Base-by-base conservation (phyloP, 2,888 invertebrate genomes). In the Tupiocoris notatus region DNA sequence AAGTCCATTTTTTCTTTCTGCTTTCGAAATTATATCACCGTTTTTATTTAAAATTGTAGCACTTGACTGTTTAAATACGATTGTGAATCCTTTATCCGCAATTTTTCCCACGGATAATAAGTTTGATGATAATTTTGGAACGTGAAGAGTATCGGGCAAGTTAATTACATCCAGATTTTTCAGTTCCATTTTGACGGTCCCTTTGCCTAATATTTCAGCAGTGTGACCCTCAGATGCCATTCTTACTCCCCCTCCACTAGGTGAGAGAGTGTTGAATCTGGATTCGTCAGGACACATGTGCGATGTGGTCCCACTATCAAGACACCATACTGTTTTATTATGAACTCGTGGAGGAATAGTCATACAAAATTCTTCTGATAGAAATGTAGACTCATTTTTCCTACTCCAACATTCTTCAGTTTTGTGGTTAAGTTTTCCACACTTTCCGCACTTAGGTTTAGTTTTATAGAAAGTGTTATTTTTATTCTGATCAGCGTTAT, bases 91-190 rank as follows among this genome's bases (percentile, higher is more conserved):
- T 61, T 61, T 61, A 65, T 65, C 39, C 21, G 65, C 18, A 23
- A 39, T 39, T 23, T 65, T 65, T 65, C 65, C 23, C 2, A 61
- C 61, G 18, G 61, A 61, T 20, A 61, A 20, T 61, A 61, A 61
- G 9, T 61, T 61, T 61, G 61, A 20, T 61, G 3, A 17, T 20
- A 61, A 61, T 2, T 61, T 61, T 61, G 61, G 61, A 12, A 61
- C 61, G n/a, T 17, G 20, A 7, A 61, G 21, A 20, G 61, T 61
- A 2, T 61, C 61, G 12, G 61, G 61, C 12, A 65, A 23, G n/a
- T 65, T 65, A 12, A 65, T 2, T 20, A 39, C 17, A 12, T 65
- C 39, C 16, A 22, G 18, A 2, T 61, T 61, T 21, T 61, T 61
- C 18, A 61, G 20, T 61, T 61, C 61, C 12, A 61, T 12, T 21